phyloP scores from a whole-genome alignment of 1,140 invertebrate species.

The Penaeus chinensis region DNA sequence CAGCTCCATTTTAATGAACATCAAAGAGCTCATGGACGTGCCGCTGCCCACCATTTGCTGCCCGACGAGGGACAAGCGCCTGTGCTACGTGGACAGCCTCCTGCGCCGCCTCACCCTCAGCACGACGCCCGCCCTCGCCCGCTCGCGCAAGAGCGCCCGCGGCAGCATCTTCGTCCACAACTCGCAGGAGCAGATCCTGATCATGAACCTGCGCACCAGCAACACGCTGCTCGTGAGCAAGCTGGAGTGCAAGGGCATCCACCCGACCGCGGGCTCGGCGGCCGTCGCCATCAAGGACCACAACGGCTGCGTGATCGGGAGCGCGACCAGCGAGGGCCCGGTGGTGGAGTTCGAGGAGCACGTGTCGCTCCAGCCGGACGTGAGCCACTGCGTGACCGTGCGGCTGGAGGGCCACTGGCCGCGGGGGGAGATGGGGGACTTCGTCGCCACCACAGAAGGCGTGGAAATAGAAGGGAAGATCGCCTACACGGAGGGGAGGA shows the following conservation, averaged over 20 bases:
- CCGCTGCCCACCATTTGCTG: slow-evolving; percentile 35
- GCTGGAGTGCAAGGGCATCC: slow-evolving; percentile 38
- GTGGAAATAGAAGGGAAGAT: slow-evolving; percentile 27
- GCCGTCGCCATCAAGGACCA: slow-evolving; percentile 37
- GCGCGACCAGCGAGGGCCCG: slow-evolving; percentile 25
- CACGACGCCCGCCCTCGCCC: not conserved
- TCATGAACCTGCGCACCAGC: slow-evolving; percentile 33
- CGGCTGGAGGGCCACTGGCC: slow-evolving; percentile 56
- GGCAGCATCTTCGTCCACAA: slow-evolving; percentile 52
- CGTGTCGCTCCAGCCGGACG: slow-evolving; percentile 17
- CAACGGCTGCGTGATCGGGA: slow-evolving; percentile 26
- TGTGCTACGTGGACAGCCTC: slow-evolving; percentile 33
- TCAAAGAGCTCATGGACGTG: slow-evolving; percentile 29
- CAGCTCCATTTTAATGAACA: slow-evolving; percentile 35
- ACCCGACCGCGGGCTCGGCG: slow-evolving; percentile 33
- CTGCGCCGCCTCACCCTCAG: slow-evolving; percentile 23
- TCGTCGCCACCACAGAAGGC: slow-evolving; percentile 31
- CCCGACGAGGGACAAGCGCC: slow-evolving; percentile 35
- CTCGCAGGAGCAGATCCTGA: slow-evolving; percentile 41
- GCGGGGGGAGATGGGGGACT: slow-evolving; percentile 46
- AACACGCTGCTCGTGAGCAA: slow-evolving; percentile 31
- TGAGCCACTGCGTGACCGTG: slow-evolving; percentile 43
- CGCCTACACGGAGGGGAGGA: slow-evolving; percentile 46
- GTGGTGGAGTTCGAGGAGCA: slow-evolving; percentile 30
- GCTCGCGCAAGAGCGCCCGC: slow-evolving; percentile 28